A percentile compares a stretch with the other conserved stretches of the same genome.
These are phyloP conservation scores for Xylophagus ater DNA, from an alignment of 2,888 invertebrate genomes.

Conservation along the genomic window DNA sequence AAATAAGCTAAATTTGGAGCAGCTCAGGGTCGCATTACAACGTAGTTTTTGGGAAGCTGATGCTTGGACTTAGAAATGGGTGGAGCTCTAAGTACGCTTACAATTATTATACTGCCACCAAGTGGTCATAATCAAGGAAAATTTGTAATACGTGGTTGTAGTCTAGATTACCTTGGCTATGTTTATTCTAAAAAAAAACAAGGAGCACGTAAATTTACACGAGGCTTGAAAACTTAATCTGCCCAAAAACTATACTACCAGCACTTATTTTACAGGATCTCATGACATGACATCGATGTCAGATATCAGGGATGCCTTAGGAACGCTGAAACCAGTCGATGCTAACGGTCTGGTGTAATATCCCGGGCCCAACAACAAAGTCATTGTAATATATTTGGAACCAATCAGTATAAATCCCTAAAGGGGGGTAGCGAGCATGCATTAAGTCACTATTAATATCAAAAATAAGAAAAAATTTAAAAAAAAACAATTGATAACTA, in stretches of 20 bases:
- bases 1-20: constrained; percentile 51
- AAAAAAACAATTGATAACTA: too few species aligned
- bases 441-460: too few species aligned
- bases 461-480: too few species aligned
- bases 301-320: constrained; percentile 81
- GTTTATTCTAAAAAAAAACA: constrained; percentile 61
- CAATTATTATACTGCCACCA: constrained; percentile 61
- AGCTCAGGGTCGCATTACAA: constrained; percentile 36
- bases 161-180: constrained; percentile 79
- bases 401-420: too few species aligned
- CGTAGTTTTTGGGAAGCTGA: constrained; percentile 77
- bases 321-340: constrained; percentile 78
- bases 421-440: too few species aligned
- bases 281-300: constrained; percentile 69
- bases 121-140: constrained; percentile 31
- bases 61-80: constrained; percentile 67
- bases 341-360: constrained; percentile 72
- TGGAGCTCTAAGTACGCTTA: constrained; percentile 72
- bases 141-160: constrained; percentile 72
- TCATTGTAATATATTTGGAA: too few species aligned
- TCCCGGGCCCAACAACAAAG: too few species aligned
- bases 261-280: constrained; percentile 45
- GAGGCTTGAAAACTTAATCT: constrained; percentile 43
- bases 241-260: constrained; percentile 3
- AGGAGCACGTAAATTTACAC: constrained; percentile 75